A percentile compares a stretch with the other conserved stretches of the same genome.
Evolutionary conservation across 2,113 vertebrate species (phyloP).

Genomic region (Stercorarius parasiticus): DNA sequence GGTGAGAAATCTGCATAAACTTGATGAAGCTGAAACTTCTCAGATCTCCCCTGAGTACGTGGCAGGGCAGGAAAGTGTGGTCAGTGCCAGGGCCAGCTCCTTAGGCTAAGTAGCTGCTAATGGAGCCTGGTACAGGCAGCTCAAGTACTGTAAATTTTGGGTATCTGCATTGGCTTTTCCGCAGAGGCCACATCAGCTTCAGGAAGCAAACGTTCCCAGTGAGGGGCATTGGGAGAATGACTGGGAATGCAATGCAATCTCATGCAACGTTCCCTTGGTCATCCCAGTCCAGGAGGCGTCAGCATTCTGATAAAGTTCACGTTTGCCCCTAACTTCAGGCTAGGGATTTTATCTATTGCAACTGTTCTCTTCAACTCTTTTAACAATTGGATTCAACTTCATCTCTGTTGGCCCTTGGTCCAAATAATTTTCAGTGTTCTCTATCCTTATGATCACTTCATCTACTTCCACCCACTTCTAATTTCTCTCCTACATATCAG

Average conservation of each 20-base stretch:
- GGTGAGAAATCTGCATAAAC: not conserved
- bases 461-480: not conserved
- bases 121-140: not conserved
- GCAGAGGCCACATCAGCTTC: not conserved
- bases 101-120: not conserved
- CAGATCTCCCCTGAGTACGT: not conserved
- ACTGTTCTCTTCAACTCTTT: not conserved
- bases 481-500: conserved; percentile 4
- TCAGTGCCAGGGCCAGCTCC: not conserved
- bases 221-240: fast-evolving
- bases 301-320: not conserved
- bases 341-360: not conserved
- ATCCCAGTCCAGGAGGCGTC: not conserved
- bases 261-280: fast-evolving
- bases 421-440: not conserved
- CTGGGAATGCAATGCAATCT: not conserved
- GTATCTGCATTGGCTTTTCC: not conserved
- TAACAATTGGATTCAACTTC: not conserved
- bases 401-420: not conserved
- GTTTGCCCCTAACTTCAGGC: not conserved
- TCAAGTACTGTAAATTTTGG: too few species aligned
- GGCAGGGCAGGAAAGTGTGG: not conserved
- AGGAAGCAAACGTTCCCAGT: not conserved
- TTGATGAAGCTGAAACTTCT: not conserved
- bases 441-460: not conserved